Percentiles rank a stretch among this genome's conserved stretches.
phyloP scores from a whole-genome alignment of 1,140 invertebrate genomes.

The Drosophila rhopaloa region DNA sequence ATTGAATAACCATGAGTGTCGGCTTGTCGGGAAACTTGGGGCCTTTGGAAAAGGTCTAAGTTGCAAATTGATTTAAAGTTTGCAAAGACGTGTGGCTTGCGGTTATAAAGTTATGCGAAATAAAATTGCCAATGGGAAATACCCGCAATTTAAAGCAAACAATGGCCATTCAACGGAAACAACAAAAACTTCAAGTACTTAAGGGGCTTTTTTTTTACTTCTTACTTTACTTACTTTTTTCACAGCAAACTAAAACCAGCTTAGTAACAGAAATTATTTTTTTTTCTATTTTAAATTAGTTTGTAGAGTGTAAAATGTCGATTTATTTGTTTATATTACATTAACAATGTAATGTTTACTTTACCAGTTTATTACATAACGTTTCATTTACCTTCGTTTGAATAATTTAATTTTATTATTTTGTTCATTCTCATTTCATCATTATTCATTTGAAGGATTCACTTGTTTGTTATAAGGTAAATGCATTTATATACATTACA shows the following conservation, averaged over 20 bases:
- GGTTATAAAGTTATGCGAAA: background rate
- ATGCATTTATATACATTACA: conserved; percentile 10
- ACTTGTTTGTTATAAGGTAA: background rate
- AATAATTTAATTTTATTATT: background rate
- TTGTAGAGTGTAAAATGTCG: too few relatives aligned
- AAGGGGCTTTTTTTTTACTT: too few relatives aligned
- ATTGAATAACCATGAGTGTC: conserved; percentile 58
- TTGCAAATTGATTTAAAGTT: conserved; percentile 42
- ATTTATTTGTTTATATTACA: too few relatives aligned
- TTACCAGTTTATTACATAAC: too few relatives aligned
- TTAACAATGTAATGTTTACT: too few relatives aligned
- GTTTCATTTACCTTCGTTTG: too few relatives aligned
- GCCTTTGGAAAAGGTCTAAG: conserved; percentile 34
- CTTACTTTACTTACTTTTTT: too few relatives aligned
- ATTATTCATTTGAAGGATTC: background rate
- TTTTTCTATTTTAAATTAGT: too few relatives aligned
- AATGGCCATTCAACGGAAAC: background rate
- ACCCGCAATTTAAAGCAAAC: background rate
- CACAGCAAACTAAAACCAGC: too few relatives aligned
- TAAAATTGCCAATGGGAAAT: conserved; percentile 5
- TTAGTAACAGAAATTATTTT: too few relatives aligned
- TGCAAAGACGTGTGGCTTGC: background rate
- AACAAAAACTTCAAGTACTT: background rate
- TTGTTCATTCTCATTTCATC: background rate
- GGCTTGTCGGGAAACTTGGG: conserved; percentile 23